Percentiles rank a stretch among this genome's conserved stretches.
These are phyloP conservation scores for Pholis gunnellus DNA, from an alignment of 2,113 vertebrate species.

Conservation along the genomic window DNA sequence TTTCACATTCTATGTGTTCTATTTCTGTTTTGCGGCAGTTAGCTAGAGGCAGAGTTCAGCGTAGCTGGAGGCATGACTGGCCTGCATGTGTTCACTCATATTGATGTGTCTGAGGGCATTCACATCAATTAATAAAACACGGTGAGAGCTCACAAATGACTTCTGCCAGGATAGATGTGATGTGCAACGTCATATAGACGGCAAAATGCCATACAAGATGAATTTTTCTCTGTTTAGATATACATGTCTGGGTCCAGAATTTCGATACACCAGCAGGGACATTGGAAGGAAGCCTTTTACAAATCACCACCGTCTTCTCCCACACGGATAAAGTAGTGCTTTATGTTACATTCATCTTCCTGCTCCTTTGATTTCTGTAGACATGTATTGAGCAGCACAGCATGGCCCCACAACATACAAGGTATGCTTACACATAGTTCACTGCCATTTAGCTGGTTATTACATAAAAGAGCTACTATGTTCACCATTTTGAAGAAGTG, in stretches of 20 bases:
- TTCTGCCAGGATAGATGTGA: background rate
- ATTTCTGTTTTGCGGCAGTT: slow-evolving; percentile 13
- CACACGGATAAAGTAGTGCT: background rate
- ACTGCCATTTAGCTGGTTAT: background rate
- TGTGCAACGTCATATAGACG: background rate
- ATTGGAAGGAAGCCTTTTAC: slow-evolving; percentile 2
- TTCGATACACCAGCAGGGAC: background rate
- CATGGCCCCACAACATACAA: background rate
- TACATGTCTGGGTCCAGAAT: background rate
- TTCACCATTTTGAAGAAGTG: background rate
- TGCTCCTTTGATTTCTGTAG: background rate
- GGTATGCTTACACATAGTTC: background rate
- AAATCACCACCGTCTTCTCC: background rate
- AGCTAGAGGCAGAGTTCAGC: background rate
- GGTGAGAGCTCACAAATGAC: background rate
- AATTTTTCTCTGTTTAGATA: slow-evolving; percentile 2
- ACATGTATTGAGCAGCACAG: background rate
- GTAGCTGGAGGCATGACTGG: background rate
- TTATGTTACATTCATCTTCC: background rate
- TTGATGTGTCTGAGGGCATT: background rate
- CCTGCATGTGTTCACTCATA: background rate
- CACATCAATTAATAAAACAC: slow-evolving; percentile 6
- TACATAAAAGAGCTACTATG: background rate
- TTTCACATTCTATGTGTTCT: background rate
- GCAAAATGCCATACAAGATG: background rate